A percentile compares a stretch with the other conserved stretches of the same genome.
These are phyloP conservation scores for Apodemia zela DNA, from an alignment of 2,888 invertebrate genomes.

Conservation along the genomic window DNA sequence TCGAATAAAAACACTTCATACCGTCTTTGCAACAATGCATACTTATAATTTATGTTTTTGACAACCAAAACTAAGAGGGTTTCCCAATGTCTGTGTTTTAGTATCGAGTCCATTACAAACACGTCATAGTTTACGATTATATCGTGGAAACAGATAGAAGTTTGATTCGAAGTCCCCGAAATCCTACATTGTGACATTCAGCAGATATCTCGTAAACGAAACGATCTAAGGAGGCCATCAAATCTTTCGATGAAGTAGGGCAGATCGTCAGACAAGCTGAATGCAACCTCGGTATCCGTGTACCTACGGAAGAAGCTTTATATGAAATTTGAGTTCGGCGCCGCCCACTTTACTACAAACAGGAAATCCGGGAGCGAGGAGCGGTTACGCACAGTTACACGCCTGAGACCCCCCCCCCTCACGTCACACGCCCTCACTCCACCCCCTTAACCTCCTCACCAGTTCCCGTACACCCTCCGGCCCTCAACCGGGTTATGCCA, in stretches of 20 bases:
- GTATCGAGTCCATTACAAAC: conserved; percentile 39
- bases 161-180: no score
- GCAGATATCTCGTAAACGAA: conserved; percentile 64
- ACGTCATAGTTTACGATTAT: conserved; percentile 3
- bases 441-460: conserved; percentile 42
- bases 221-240: conserved; percentile 66
- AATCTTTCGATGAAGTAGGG: conserved; percentile 73
- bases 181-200: no score
- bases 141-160: no score
- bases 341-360: conserved; percentile 79
- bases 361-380: conserved; percentile 79
- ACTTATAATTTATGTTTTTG: conserved; percentile 70
- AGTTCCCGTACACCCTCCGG: conserved; percentile 57
- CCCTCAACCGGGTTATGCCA: conserved; percentile 67
- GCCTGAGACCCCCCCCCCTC: conserved; percentile 61
- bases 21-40: conserved; percentile 63
- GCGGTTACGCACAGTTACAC: conserved; percentile 78
- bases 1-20: conserved; percentile 70
- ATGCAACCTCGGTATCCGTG: conserved; percentile 68
- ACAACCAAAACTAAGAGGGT: conserved; percentile 66
- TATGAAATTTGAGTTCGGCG: conserved; percentile 73
- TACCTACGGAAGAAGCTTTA: conserved; percentile 70
- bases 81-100: conserved; percentile 59
- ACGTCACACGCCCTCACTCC: conserved; percentile 38
- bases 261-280: conserved; percentile 74